Conservation (phyloP, 2,797 vertebrate species). For the Rhabdophis nuchalis region DNA sequence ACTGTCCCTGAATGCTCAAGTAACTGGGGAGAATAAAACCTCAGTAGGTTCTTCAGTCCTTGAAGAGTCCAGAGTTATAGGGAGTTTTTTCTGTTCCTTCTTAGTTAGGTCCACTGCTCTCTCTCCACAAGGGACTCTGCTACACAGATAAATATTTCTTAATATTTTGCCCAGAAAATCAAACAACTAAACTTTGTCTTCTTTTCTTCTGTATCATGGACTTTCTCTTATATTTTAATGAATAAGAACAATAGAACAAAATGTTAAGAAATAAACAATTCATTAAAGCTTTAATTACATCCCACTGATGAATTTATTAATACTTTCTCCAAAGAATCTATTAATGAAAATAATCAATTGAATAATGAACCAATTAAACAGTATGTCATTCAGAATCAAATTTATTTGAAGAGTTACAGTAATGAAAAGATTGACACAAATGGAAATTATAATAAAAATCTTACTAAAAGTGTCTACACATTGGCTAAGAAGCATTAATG, state of each 20-base stretch:
- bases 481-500: not conserved
- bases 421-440: slow-evolving; percentile 21
- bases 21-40: not conserved
- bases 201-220: not conserved
- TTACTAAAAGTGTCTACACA: not conserved
- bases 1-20: not conserved
- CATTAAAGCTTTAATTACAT: not conserved
- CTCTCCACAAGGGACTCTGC: not conserved
- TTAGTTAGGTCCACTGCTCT: not conserved
- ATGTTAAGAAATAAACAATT: not conserved
- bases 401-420: not conserved
- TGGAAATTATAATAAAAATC: not conserved
- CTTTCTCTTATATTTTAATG: not conserved
- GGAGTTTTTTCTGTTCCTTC: not conserved
- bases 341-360: slow-evolving; percentile 16
- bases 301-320: not conserved
- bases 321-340: slow-evolving; percentile 6
- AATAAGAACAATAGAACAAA: not conserved
- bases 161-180: slow-evolving; percentile 4
- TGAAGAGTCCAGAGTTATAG: not conserved
- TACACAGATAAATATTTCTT: not conserved
- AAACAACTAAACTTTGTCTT: slow-evolving; percentile 13
- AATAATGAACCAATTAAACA: slow-evolving; percentile 23
- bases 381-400: not conserved
- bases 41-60: not conserved